These are phyloP conservation scores for Gymnoscopelus braueri DNA, from an alignment of 2,797 vertebrate genomes.

Conservation along the genomic window DNA sequence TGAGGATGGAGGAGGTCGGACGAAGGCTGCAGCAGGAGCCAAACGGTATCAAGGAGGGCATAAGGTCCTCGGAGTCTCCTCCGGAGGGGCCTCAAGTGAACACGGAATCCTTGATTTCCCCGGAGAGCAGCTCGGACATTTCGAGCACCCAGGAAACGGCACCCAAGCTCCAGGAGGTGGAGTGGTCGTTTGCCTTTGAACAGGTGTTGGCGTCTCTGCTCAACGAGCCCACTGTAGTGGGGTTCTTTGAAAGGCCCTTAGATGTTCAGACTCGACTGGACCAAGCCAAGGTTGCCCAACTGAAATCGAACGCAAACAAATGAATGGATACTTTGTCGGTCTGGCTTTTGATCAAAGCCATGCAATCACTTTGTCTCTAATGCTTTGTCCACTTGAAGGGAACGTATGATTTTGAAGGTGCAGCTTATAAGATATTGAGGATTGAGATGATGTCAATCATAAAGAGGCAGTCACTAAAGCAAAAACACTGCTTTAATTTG, in stretches of 20 bases:
- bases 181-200: slow-evolving; percentile 98
- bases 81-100: slow-evolving; percentile 35
- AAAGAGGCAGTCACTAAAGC: background rate
- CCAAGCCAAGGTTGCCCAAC: slow-evolving; percentile 84
- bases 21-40: slow-evolving; percentile 85
- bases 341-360: slow-evolving; percentile 38
- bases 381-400: slow-evolving; percentile 24
- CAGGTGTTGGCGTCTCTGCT: slow-evolving; percentile 96
- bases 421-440: background rate
- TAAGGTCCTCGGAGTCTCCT: slow-evolving; percentile 30
- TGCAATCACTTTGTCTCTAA: slow-evolving; percentile 41
- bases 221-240: slow-evolving; percentile 91
- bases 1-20: slow-evolving; percentile 96
- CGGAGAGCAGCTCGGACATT: slow-evolving; percentile 61
- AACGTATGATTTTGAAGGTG: slow-evolving; percentile 5
- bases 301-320: slow-evolving; percentile 77
- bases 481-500: background rate
- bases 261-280: slow-evolving; percentile 85
- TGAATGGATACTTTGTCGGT: slow-evolving; percentile 46
- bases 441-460: slow-evolving; percentile 10
- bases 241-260: slow-evolving; percentile 91
- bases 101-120: slow-evolving; percentile 42
- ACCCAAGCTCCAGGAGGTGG: slow-evolving; percentile 62
- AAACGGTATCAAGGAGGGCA: slow-evolving; percentile 40
- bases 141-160: slow-evolving; percentile 58